phyloP scores from a whole-genome alignment of 2,888 invertebrate genomes.

The Vandiemenella viatica region DNA sequence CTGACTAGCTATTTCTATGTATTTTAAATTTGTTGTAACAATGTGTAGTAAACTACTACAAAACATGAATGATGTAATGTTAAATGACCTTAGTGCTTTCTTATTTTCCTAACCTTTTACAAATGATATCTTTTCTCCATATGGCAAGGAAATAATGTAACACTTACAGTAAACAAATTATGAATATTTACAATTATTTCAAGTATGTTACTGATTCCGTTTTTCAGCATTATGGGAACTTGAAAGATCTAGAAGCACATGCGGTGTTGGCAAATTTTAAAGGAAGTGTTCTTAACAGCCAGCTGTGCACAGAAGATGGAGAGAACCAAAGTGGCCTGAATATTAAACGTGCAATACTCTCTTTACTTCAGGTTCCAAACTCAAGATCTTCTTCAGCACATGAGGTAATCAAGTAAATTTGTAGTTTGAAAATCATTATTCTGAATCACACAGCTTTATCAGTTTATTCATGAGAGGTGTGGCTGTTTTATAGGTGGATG shows the following conservation, averaged over 20 bases:
- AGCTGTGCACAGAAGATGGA: conserved; percentile 55
- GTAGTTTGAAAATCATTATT: neutral
- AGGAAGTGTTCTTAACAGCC: conserved; percentile 58
- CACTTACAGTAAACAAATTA: no score
- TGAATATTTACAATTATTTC: conserved; percentile 7
- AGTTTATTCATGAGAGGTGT: neutral
- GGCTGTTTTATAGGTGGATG: conserved; percentile 40
- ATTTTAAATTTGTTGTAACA: no score
- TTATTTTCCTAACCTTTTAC: no score
- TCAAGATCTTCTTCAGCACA: neutral
- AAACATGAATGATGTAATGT: no score
- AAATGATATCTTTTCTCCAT: no score
- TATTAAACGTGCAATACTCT: conserved; percentile 78
- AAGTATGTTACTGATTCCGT: conserved; percentile 3
- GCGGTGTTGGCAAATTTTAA: conserved; percentile 58
- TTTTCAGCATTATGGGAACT: conserved; percentile 29
- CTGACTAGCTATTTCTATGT: no score
- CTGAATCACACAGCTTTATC: neutral
- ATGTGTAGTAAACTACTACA: no score
- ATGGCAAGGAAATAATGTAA: no score
- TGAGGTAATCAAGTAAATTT: neutral
- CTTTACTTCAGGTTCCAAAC: conserved; percentile 44
- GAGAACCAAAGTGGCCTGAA: conserved; percentile 72
- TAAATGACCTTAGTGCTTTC: no score
- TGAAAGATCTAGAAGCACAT: conserved; percentile 51